Base-by-base conservation (phyloP, 2,797 vertebrate genomes). In the Capromys pilorides region DNA sequence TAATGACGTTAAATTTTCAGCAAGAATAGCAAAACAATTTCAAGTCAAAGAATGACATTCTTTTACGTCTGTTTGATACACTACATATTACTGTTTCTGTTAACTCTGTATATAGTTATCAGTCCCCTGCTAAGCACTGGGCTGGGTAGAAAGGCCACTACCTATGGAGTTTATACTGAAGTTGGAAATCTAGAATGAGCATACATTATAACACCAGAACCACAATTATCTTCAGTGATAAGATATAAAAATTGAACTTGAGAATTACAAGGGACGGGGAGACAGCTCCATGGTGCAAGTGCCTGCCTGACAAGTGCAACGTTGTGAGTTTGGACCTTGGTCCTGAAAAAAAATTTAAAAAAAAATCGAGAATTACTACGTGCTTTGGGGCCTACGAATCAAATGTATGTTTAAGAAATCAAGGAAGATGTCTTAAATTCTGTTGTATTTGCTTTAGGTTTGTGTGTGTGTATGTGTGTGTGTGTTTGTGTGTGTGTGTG, bases 351-450 rank as follows among this genome's bases (percentile, higher is more conserved):
- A n/a, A n/a, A n/a, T n/a, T n/a, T n/a, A n/a, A n/a, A n/a, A n/a
- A n/a, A n/a, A n/a, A n/a, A n/a, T n/a, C n/a, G n/a, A n/a, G n/a
- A n/a, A n/a, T n/a, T n/a, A n/a, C n/a, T 75, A 13, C 39, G 71
- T 4, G 21, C 39, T 71, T 75, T 73, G 41, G 12, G 71, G 22
- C 39, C 39, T 41, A 28, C 71, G 45, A 75, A 75, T 75, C 39
- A 75, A 75, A 75, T 75, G 39, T 26, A 45, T 39, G 26, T 75
- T 75, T 75, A 75, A 75, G 39, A 73, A 41, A 41, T 45, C 71
- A 75, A 41, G 39, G 39, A 39, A 75, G 24, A 94, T 96, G 97
- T 98, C 97, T 97, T 97, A 98, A n/a, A n/a, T n/a, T n/a, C n/a
- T n/a, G n/a, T n/a, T n/a, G n/a, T 45, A 45, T 45, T 45, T 45